These are phyloP conservation scores for Heliopora coerulea DNA, from an alignment of 92 coral and sea anemone genomes.

Conservation along the genomic window DNA sequence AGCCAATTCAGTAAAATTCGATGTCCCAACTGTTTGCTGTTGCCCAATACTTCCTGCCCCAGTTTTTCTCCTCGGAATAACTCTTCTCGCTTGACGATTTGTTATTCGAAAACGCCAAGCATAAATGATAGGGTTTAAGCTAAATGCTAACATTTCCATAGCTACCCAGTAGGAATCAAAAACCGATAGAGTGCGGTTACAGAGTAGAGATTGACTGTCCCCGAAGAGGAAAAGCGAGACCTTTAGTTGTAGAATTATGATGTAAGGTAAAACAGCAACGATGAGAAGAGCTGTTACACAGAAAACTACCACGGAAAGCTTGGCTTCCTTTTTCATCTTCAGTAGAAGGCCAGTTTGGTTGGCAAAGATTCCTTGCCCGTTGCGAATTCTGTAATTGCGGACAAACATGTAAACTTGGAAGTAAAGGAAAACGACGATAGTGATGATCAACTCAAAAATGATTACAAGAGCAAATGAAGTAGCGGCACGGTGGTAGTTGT, in stretches of 20 bases:
- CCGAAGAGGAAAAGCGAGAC: neutral
- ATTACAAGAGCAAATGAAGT: neutral
- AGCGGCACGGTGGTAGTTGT: neutral
- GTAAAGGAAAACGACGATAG: neutral
- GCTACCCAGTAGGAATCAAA: slow-evolving; percentile 20
- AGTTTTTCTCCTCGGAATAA: too few relatives aligned
- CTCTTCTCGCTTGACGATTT: too few relatives aligned
- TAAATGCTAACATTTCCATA: slow-evolving; percentile 19
- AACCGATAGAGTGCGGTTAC: neutral
- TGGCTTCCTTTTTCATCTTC: slow-evolving; percentile 23
- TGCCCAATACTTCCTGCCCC: too few relatives aligned
- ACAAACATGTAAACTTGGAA: slow-evolving; percentile 1
- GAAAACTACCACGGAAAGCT: slow-evolving; percentile 9
- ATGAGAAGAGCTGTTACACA: slow-evolving; percentile 18
- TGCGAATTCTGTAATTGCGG: neutral
- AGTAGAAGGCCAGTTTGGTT: neutral
- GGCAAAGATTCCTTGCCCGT: neutral
- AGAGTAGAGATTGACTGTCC: neutral
- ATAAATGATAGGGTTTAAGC: slow-evolving; percentile 21
- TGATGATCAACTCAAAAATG: slow-evolving; percentile 7
- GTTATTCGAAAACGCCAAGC: slow-evolving; percentile 21
- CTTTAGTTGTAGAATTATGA: slow-evolving; percentile 16
- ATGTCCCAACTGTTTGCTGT: too few relatives aligned
- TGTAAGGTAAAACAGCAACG: slow-evolving; percentile 26
- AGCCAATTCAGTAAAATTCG: too few relatives aligned